Percentiles rank a stretch among this genome's conserved stretches.
These are phyloP conservation scores for Pelmatolapia mariae DNA, from an alignment of 2,113 vertebrate species.

Conservation along the genomic window DNA sequence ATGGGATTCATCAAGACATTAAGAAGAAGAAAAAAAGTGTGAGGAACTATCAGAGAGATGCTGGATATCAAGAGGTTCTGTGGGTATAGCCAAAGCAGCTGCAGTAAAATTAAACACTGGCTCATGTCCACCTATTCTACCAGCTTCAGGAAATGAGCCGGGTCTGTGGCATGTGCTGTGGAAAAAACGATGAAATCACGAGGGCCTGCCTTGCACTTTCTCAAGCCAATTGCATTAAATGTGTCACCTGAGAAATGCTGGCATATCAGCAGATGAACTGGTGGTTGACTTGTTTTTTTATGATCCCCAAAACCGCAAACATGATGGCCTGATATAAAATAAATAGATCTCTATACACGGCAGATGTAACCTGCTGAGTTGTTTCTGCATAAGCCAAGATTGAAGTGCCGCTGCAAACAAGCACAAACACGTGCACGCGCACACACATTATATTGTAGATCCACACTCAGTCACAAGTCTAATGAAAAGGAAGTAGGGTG, in stretches of 20 bases:
- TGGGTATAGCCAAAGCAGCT: slow-evolving; percentile 19
- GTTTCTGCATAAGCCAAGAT: background rate
- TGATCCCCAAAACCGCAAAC: background rate
- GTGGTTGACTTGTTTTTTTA: background rate
- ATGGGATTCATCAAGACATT: background rate
- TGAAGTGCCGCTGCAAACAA: background rate
- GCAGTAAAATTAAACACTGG: slow-evolving; percentile 40
- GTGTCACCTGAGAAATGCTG: slow-evolving; percentile 17
- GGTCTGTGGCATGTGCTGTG: slow-evolving; percentile 33
- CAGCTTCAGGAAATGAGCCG: slow-evolving; percentile 57
- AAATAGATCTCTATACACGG: background rate
- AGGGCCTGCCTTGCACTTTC: slow-evolving; percentile 11
- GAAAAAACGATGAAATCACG: slow-evolving; percentile 44
- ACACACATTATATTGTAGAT: background rate
- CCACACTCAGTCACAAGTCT: background rate
- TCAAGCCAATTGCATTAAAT: slow-evolving; percentile 6
- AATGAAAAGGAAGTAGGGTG: slow-evolving; percentile 18
- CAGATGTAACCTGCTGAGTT: background rate
- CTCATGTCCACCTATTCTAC: slow-evolving; percentile 36
- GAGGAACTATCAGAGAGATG: background rate
- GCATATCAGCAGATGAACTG: background rate
- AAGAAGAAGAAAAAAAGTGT: background rate
- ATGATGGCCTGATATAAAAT: background rate
- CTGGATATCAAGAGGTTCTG: background rate
- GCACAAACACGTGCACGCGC: background rate